Evolutionary conservation across 37 sponge, comb jelly and placozoan species (phyloP), one percentile per base, ranked within the genome.

Genomic region (Dysidea cf. avara): DNA sequence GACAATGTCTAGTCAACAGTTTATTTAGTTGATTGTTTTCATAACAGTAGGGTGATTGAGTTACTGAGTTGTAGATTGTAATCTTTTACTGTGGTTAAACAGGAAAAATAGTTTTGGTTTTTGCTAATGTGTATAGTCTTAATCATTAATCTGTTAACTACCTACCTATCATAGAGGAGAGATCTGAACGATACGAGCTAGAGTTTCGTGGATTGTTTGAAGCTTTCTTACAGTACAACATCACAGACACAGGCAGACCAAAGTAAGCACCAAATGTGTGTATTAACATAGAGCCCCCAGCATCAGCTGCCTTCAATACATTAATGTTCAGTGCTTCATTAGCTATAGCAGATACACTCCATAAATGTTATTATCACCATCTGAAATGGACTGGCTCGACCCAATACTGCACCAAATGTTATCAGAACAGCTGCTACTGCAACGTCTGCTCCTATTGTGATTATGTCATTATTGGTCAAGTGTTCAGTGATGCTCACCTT

Each of bases 231-330:
- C 51, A 78, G 72, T 82, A 79, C 35, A 95, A 61, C 52, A 81
- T 69, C 13, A 78, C 16, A 33, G 93, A 82, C 34, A 80, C 81
- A 49, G 86, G 89, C 49, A 96, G 67, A 33, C 96, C 96, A 78
- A 96, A 96, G 71, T 91, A 96, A 21, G 96, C 96, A 38, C 96
- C 96, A 74, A 96, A 96, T 16, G 93, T 75, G 63, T 96, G 96
- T 25, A 96, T 87, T 43, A 92, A 28, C 83, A 96, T 85, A 25
- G 93, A 92, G n/a, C 96, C 96, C 0, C 96, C 96, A 14, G 88
- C 69, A 67, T 96, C 96, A 3, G 87, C 88, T 13, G 96, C 92
- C 72, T 80, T 57, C 39, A 79, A 71, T 39, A 88, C 64, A 56
- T 75, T 28, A 24, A 48, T n/a, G 40, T 92, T 83, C 5, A 82